Evolutionary conservation across 2,797 vertebrate genomes (phyloP), one percentile per base, ranked within the genome.

Genomic region (Coregonus suidteri): DNA sequence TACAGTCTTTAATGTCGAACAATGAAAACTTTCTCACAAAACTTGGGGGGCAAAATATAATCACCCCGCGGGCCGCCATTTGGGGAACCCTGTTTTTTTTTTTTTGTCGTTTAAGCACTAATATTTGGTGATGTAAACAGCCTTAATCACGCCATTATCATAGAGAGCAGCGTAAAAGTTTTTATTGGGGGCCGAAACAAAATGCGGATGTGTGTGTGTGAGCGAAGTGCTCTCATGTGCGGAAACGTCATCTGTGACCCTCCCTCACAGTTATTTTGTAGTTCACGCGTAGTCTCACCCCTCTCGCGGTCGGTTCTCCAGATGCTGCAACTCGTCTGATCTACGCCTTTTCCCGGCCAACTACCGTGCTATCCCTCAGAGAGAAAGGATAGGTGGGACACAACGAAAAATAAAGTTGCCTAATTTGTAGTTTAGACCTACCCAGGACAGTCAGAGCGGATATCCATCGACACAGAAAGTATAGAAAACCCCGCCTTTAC

Each of bases 181-280:
- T 66, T 76, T 82, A 59, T n/a, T 14, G 52, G 15, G 4, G 20
- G 77, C 52, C 79, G 75, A 86, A 86, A 83, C 69, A 79, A 79
- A 79, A 77, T 65, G 82, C 75, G 75, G 65, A 80, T 82, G 78
- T 80, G 31, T 73, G 67, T 81, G 73, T 74, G 47, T 82, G 34
- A 81, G 83, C 83, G 75, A 79, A 80, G 80, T 2, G 78, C 74
- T 75, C 81, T 88, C 88, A 74, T 83, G 88, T 85, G 88, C 82
- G 81, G 16, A 71, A 30, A 84, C 90, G 91, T 92, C 91, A 92
- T 81, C 78, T 1, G 62, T 62, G 83, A 79, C 86, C 90, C 90
- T 88, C 88, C 91, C 89, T 84, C 88, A 78, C 91, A 83, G 86
- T 88, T 88, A 89, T 66, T 41, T 47, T 47, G 37, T 25, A 64